phyloP scores from a whole-genome alignment of 2,888 invertebrate genomes.

The Dendrolimus houi region DNA sequence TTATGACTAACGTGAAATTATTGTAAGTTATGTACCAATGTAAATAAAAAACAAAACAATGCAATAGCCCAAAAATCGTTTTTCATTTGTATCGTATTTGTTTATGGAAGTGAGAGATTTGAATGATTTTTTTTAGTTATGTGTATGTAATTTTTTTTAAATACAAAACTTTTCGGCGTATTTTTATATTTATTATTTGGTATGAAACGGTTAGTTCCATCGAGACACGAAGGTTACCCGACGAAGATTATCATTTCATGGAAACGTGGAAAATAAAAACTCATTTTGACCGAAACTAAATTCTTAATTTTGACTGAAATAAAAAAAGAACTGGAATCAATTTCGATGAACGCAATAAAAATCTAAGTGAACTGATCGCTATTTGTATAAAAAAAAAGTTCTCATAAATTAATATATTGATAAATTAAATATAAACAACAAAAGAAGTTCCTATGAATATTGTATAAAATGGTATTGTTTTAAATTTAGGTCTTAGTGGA shows the following conservation, averaged over 20 bases:
- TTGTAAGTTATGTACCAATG: conserved; percentile 39
- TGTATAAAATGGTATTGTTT: conserved; percentile 75
- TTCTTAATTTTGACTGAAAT: conserved; percentile 16
- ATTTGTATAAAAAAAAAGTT: conserved; percentile 72
- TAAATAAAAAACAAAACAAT: conserved; percentile 58
- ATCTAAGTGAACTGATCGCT: conserved; percentile 69
- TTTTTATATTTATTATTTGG: conserved; percentile 47
- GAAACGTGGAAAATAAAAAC: conserved; percentile 56
- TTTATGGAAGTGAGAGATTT: conserved; percentile 30
- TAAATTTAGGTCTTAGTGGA: conserved; percentile 75
- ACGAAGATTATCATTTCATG: conserved; percentile 61
- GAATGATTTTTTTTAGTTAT: conserved; percentile 26
- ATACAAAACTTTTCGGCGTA: conserved; percentile 66
- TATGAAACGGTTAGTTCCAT: conserved; percentile 48
- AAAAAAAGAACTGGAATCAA: conserved; percentile 19
- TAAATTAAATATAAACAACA: conserved; percentile 73
- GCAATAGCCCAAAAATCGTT: conserved; percentile 74
- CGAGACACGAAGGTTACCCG: conserved; percentile 53
- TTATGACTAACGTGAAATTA: conserved; percentile 8
- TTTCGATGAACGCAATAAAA: conserved; percentile 36
- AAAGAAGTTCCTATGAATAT: conserved; percentile 76
- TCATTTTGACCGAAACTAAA: conserved; percentile 44
- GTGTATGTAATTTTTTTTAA: conserved; percentile 41
- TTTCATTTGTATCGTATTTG: conserved; percentile 53
- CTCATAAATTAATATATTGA: conserved; percentile 74